phyloP scores from a whole-genome alignment of 2,797 vertebrate species.

The Gambusia yucatana region DNA sequence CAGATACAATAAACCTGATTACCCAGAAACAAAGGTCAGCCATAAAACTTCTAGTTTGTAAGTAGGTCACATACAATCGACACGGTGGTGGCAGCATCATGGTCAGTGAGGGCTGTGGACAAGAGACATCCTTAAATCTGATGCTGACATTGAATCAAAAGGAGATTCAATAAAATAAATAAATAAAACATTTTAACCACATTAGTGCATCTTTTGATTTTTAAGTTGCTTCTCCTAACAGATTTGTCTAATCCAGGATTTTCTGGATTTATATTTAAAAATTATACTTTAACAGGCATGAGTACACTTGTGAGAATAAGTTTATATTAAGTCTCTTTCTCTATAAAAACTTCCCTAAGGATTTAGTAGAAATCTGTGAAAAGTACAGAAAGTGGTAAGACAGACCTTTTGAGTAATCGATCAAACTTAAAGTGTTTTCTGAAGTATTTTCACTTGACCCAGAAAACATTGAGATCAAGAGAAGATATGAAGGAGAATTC shows the following conservation, averaged over 20 bases:
- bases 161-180: not conserved
- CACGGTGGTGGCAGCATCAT: not conserved
- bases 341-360: not conserved
- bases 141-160: not conserved
- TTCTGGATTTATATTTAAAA: not conserved
- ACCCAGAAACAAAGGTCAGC: not conserved
- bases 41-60: not conserved
- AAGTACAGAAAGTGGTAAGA: not conserved
- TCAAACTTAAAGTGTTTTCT: not conserved
- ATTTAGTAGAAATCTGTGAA: not conserved
- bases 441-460: constrained; percentile 14
- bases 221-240: not conserved
- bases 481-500: constrained; percentile 7
- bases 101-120: not conserved
- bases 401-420: not conserved
- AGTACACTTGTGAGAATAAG: not conserved
- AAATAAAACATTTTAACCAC: not conserved
- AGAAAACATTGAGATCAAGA: constrained; percentile 6
- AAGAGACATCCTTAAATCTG: not conserved
- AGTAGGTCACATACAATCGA: not conserved
- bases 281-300: not conserved
- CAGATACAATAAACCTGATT: not conserved
- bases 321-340: not conserved
- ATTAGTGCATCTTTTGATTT: not conserved
- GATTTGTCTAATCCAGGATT: not conserved